Percentiles rank a stretch among this genome's conserved stretches.
These are phyloP conservation scores for Kryptolebias ocellatus DNA, from an alignment of 2,797 vertebrate species.

Conservation along the genomic window DNA sequence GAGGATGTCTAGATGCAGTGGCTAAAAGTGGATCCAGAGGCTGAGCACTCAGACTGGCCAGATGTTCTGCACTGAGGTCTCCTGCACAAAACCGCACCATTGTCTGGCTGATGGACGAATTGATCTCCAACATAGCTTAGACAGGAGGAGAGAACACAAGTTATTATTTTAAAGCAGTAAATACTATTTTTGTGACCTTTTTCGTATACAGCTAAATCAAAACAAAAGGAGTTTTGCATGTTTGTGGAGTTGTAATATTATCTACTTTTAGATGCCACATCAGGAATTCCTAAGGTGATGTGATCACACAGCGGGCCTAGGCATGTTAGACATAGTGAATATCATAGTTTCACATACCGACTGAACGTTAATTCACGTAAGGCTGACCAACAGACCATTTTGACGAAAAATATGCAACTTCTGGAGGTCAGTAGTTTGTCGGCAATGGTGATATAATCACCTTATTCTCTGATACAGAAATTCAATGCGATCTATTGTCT, in stretches of 20 bases:
- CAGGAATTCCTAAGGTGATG: background rate
- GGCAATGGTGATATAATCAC: background rate
- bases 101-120: conserved; percentile 81
- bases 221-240: background rate
- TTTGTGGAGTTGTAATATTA: conserved; percentile 10
- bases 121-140: conserved; percentile 86
- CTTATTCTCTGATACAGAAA: background rate
- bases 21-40: conserved; percentile 85
- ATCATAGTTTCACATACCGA: conserved; percentile 4
- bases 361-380: background rate
- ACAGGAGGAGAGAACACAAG: conserved; percentile 2
- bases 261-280: background rate
- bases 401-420: background rate
- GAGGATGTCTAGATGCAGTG: conserved; percentile 69
- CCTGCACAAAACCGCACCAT: conserved; percentile 87
- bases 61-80: conserved; percentile 69
- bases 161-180: background rate
- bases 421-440: background rate
- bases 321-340: background rate
- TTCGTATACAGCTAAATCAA: background rate
- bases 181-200: background rate
- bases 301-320: conserved; percentile 3
- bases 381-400: conserved; percentile 1
- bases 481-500: background rate
- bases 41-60: conserved; percentile 73